phyloP scores from a whole-genome alignment of 2,797 vertebrate genomes.

The Protonibea diacanthus region DNA sequence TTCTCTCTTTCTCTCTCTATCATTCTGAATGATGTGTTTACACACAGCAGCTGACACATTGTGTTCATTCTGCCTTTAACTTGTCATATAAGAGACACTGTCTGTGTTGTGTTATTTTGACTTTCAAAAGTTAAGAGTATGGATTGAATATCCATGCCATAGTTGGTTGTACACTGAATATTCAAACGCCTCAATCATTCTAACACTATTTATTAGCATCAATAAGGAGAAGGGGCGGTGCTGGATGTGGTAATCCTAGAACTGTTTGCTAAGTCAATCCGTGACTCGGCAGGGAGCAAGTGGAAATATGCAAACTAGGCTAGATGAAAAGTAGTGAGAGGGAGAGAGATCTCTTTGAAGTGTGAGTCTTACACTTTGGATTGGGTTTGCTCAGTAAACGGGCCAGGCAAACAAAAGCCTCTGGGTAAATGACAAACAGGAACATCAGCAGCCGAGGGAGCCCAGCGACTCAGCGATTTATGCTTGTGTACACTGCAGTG shows the following conservation, averaged over 20 bases:
- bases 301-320: conserved; percentile 77
- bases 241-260: conserved; percentile 60
- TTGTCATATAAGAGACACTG: background rate
- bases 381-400: conserved; percentile 74
- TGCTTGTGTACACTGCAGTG: conserved; percentile 54
- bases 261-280: conserved; percentile 75
- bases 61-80: background rate
- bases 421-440: conserved; percentile 74
- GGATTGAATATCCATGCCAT: background rate
- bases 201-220: conserved; percentile 9
- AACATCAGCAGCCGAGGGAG: conserved; percentile 60
- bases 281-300: conserved; percentile 49
- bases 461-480: conserved; percentile 57
- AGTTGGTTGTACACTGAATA: conserved; percentile 5
- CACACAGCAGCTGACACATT: too few relatives aligned
- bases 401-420: conserved; percentile 70
- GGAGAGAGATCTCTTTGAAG: conserved; percentile 77
- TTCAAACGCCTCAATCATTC: conserved; percentile 10
- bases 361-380: conserved; percentile 65
- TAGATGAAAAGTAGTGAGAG: conserved; percentile 49
- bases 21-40: too few relatives aligned
- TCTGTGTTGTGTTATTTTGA: background rate
- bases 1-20: too few relatives aligned
- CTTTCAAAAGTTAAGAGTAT: conserved; percentile 12
- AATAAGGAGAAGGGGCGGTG: conserved; percentile 1